phyloP scores from a whole-genome alignment of 2,888 invertebrate species.

The Macrosoma leucophasiata region DNA sequence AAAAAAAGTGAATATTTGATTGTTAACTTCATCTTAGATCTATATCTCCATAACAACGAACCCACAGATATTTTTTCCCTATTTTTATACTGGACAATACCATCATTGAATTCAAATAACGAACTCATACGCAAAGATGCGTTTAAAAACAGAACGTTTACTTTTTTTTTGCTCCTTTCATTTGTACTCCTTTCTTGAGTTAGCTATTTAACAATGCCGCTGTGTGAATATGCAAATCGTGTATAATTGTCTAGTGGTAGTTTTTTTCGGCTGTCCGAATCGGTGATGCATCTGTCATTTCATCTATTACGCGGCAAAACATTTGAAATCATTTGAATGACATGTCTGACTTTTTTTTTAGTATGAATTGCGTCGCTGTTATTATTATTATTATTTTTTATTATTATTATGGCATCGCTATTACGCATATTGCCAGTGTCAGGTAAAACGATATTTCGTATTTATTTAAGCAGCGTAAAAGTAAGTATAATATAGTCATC shows the following conservation, averaged over 20 bases:
- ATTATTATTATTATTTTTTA: no score
- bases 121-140: slow-evolving; percentile 57
- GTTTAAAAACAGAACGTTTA: slow-evolving; percentile 46
- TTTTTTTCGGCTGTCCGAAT: slow-evolving; percentile 35
- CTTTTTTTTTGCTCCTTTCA: slow-evolving; percentile 46
- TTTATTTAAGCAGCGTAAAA: no score
- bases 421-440: no score
- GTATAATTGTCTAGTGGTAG: slow-evolving; percentile 50
- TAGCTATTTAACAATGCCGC: slow-evolving; percentile 34
- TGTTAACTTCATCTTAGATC: slow-evolving; percentile 8
- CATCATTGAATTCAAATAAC: slow-evolving; percentile 51
- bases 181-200: slow-evolving; percentile 43
- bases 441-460: no score
- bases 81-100: slow-evolving; percentile 16
- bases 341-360: slow-evolving; percentile 46
- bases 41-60: no score
- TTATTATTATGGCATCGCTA: no score
- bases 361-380: no score
- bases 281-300: slow-evolving; percentile 69
- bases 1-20: no score
- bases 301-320: slow-evolving; percentile 61
- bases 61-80: background rate
- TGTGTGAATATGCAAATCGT: slow-evolving; percentile 66
- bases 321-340: no score
- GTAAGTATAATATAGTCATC: no score